Evolutionary conservation across 2,113 vertebrate species (phyloP).

Genomic region (Dromas ardeola): DNA sequence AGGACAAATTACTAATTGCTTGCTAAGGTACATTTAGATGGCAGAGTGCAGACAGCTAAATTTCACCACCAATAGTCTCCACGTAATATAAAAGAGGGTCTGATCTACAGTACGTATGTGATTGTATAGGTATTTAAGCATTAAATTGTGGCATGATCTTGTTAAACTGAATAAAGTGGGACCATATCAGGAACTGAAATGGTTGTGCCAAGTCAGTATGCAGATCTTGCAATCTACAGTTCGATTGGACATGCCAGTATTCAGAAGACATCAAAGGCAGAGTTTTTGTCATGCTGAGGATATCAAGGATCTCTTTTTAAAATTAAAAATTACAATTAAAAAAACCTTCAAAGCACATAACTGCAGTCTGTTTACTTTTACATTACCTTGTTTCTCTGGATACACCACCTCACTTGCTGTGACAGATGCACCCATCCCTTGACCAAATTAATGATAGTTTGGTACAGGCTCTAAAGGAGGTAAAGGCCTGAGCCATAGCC

Average conservation of each 20-base stretch:
- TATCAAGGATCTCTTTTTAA: background rate
- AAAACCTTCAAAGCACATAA: background rate
- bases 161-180: background rate
- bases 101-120: background rate
- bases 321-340: background rate
- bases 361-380: background rate
- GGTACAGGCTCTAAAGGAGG: no score
- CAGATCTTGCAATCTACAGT: background rate
- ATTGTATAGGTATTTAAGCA: background rate
- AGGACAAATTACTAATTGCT: background rate
- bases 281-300: background rate
- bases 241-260: rapidly evolving
- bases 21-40: background rate
- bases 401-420: background rate
- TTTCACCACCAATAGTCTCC: background rate
- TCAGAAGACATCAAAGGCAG: background rate
- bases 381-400: background rate
- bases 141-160: background rate
- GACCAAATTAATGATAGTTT: no score
- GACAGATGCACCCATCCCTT: no score
- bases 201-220: background rate
- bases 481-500: no score
- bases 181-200: background rate
- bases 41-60: background rate
- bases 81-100: background rate